Percentiles rank a stretch among this genome's conserved stretches.
These are phyloP conservation scores for Penaeus chinensis DNA, from an alignment of 1,140 invertebrate species.

Conservation along the genomic window DNA sequence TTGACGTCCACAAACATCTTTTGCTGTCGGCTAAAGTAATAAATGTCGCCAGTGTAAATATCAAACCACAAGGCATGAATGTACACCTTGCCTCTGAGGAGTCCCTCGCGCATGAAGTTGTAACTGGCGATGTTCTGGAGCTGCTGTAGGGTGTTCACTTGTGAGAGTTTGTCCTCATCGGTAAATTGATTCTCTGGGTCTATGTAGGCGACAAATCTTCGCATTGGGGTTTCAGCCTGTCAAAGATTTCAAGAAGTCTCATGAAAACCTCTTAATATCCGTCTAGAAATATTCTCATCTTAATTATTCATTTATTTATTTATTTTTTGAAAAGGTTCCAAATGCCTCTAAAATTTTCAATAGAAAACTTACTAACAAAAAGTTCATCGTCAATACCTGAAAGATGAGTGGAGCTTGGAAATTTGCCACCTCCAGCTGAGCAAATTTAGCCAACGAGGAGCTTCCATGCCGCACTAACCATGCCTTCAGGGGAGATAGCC, in stretches of 20 bases:
- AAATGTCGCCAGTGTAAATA: conserved; percentile 95
- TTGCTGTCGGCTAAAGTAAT: conserved; percentile 87
- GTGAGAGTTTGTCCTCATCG: conserved; percentile 92
- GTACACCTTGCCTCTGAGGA: conserved; percentile 85
- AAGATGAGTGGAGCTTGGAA: conserved; percentile 84
- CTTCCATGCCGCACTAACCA: conserved; percentile 91
- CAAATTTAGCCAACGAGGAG: conserved; percentile 84
- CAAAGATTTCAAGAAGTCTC: background rate
- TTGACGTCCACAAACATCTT: conserved; percentile 88
- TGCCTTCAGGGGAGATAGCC: conserved; percentile 87
- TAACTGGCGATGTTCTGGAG: conserved; percentile 95
- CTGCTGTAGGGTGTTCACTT: conserved; percentile 94
- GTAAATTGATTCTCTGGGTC: conserved; percentile 91
- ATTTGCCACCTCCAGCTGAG: conserved; percentile 77
- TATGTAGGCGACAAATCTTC: conserved; percentile 92
- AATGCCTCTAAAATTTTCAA: background rate
- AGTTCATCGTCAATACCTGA: conserved; percentile 71
- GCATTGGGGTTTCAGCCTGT: conserved; percentile 84
- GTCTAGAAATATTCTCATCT: too few species aligned
- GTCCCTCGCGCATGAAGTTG: conserved; percentile 86
- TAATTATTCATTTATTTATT: too few species aligned
- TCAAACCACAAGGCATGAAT: conserved; percentile 97
- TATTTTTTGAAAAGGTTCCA: too few species aligned
- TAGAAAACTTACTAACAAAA: background rate
- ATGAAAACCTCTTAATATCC: background rate